Evolutionary conservation across 2,888 invertebrate species (phyloP).

Genomic region (Entomobrya multifasciata): DNA sequence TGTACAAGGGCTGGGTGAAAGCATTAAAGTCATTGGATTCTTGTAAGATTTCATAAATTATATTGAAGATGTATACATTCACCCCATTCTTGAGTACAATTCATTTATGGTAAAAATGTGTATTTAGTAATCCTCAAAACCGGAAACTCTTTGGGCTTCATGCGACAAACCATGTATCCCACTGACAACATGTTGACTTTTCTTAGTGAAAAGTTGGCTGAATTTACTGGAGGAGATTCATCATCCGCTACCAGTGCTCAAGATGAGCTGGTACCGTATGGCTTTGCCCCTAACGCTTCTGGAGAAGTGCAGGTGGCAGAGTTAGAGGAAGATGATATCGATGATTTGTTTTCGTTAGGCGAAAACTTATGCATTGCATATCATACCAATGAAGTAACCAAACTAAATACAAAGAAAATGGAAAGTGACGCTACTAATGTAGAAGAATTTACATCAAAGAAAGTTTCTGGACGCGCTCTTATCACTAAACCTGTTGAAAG

Average conservation of each 20-base stretch:
- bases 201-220: conserved; percentile 70
- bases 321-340: conserved; percentile 81
- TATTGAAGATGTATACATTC: no score
- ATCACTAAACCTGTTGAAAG: background rate
- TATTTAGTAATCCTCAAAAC: conserved; percentile 68
- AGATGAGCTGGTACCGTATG: conserved; percentile 54
- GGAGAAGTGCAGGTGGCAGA: conserved; percentile 83
- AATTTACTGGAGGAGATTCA: conserved; percentile 67
- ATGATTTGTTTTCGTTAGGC: conserved; percentile 76
- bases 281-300: conserved; percentile 80
- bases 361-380: conserved; percentile 51
- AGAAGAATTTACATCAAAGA: background rate
- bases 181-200: conserved; percentile 65
- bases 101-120: background rate
- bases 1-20: conserved; percentile 63
- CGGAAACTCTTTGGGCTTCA: conserved; percentile 74
- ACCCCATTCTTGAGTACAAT: background rate
- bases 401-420: background rate
- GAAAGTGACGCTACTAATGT: background rate
- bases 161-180: conserved; percentile 69
- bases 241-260: background rate
- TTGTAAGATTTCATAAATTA: conserved; percentile 31
- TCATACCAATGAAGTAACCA: background rate
- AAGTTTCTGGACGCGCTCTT: background rate
- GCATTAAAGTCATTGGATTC: conserved; percentile 64